These are phyloP conservation scores for Physocephala rufipes DNA, from an alignment of 2,888 invertebrate genomes.

Conservation along the genomic window DNA sequence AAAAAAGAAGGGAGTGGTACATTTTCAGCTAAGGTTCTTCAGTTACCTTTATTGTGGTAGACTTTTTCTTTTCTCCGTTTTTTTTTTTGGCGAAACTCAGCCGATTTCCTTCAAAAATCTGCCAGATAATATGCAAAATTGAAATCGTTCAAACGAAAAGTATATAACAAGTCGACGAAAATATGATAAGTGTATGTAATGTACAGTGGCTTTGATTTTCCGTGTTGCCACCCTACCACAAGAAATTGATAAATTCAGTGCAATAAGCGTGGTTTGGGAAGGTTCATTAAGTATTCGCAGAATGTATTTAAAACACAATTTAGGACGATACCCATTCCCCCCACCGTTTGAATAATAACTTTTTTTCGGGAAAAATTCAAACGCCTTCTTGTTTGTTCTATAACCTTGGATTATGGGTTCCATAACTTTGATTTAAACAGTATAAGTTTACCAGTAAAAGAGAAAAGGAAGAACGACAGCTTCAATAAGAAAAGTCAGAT, in stretches of 20 bases:
- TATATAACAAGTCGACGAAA: constrained; percentile 4
- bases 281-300: constrained; percentile 31
- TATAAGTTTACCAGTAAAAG: constrained; percentile 12
- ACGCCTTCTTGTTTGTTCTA: constrained; percentile 30
- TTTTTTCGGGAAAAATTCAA: constrained; percentile 13
- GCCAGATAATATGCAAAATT: no score
- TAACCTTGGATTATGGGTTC: no score
- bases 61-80: no score
- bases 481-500: constrained; percentile 15
- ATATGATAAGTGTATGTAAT: neutral
- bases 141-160: no score
- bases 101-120: no score
- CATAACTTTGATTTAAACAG: constrained; percentile 16
- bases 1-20: no score
- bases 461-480: neutral
- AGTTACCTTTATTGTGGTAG: no score
- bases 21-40: no score
- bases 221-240: constrained; percentile 22
- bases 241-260: no score
- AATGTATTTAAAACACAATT: constrained; percentile 35
- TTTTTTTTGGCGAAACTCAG: no score
- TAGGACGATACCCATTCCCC: neutral
- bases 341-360: neutral
- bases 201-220: constrained; percentile 10
- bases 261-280: no score